phyloP scores from a whole-genome alignment of 1,140 invertebrate species.

The Argopecten irradians region DNA sequence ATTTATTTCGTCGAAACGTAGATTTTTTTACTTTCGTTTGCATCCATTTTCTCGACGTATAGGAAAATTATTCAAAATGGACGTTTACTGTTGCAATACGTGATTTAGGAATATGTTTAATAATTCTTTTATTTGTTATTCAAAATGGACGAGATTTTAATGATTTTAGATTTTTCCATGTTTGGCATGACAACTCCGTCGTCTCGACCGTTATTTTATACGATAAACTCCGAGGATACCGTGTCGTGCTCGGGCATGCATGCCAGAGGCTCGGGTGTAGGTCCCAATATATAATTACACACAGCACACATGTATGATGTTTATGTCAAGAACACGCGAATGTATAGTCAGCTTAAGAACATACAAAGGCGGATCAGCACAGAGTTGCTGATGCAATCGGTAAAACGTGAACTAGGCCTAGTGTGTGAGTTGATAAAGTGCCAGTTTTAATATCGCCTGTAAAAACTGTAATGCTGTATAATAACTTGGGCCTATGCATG shows the following conservation, averaged over 20 bases:
- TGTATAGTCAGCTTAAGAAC: neutral
- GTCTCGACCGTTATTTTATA: neutral
- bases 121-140: neutral
- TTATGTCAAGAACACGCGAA: neutral
- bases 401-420: too few species aligned
- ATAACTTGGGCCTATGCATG: too few species aligned
- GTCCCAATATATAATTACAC: neutral
- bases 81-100: neutral
- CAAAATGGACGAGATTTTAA: neutral
- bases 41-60: neutral
- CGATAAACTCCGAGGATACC: constrained; percentile 13
- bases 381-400: too few species aligned
- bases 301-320: neutral
- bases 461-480: neutral
- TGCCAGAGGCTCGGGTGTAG: constrained; percentile 4
- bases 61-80: neutral
- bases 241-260: neutral
- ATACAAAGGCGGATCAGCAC: neutral
- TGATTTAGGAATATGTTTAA: neutral
- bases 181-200: neutral
- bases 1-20: neutral
- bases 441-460: neutral
- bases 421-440: neutral
- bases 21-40: neutral
- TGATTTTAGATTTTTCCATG: neutral